Conservation (phyloP, 2,888 invertebrate species). For the Cantharis nigra region DNA sequence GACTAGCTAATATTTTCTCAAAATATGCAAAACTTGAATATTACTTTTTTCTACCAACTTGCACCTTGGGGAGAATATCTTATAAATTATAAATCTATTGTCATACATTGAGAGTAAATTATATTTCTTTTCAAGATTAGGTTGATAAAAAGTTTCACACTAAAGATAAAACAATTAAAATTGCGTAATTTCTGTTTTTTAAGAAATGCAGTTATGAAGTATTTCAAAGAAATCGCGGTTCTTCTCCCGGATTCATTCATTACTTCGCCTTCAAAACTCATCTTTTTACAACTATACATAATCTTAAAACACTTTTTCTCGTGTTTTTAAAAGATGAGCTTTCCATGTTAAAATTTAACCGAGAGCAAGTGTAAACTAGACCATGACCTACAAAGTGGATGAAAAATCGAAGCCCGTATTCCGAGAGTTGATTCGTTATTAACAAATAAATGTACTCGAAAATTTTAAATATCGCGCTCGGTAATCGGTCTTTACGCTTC, state of each 20-base stretch:
- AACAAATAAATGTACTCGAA: conserved; percentile 22
- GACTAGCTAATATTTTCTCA: not conserved
- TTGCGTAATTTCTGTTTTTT: not conserved
- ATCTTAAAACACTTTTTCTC: conserved; percentile 42
- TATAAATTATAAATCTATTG: not conserved
- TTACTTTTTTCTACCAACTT: not conserved
- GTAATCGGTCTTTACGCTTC: conserved; percentile 36
- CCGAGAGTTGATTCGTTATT: conserved; percentile 15
- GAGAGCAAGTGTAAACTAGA: conserved; percentile 53
- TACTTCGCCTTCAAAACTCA: conserved; percentile 23
- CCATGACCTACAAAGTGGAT: conserved; percentile 50
- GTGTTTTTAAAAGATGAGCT: conserved; percentile 54
- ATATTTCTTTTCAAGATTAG: not conserved
- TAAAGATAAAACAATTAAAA: not conserved
- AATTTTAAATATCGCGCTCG: conserved; percentile 22
- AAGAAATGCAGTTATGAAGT: not conserved
- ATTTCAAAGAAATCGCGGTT: conserved; percentile 4
- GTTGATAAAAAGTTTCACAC: not conserved
- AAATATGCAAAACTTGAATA: conserved; percentile 21
- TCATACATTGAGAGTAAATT: not conserved
- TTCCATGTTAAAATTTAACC: conserved; percentile 55
- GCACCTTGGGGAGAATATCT: not conserved
- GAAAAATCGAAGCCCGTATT: conserved; percentile 26
- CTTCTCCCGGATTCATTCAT: conserved; percentile 40
- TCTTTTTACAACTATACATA: conserved; percentile 35